phyloP scores from a whole-genome alignment of 30 jellyfish, hydroid and myxozoan genomes.

The Hydra vulgaris region DNA sequence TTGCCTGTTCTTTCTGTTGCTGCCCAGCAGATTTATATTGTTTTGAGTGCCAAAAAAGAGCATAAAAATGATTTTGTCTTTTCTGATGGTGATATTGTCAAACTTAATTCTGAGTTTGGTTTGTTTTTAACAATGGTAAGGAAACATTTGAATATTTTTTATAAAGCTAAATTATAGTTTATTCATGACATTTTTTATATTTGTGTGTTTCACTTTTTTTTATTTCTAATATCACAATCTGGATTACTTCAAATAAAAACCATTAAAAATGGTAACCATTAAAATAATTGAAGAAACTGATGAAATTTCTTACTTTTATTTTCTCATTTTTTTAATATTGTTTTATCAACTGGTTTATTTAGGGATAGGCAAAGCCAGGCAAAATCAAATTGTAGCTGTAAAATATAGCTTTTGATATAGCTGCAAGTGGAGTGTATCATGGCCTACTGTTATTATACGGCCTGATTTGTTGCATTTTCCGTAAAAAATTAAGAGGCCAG shows the following conservation, averaged over 20 bases:
- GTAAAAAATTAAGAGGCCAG: no score
- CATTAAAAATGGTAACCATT: neutral
- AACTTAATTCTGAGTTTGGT: slow-evolving; percentile 81
- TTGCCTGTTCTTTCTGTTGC: slow-evolving; percentile 90
- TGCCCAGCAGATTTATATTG: slow-evolving; percentile 85
- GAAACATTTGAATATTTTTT: neutral
- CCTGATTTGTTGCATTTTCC: no score
- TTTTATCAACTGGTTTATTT: no score
- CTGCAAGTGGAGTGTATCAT: no score
- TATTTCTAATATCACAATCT: neutral
- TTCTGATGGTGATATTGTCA: slow-evolving; percentile 75
- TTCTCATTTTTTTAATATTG: no score
- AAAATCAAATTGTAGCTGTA: no score
- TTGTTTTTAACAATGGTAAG: slow-evolving; percentile 74
- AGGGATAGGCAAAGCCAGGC: no score
- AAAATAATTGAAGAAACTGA: no score
- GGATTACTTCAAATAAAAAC: neutral
- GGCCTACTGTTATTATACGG: no score
- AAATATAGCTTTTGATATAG: no score
- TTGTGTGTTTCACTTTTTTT: neutral
- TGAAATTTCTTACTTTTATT: no score
- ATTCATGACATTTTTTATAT: neutral
- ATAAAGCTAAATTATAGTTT: no score
- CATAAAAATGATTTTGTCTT: slow-evolving; percentile 65
- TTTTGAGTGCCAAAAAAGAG: slow-evolving; percentile 68